Evolutionary conservation across 2,797 vertebrate species (phyloP).

Genomic region (Myiotriccus ornatus): DNA sequence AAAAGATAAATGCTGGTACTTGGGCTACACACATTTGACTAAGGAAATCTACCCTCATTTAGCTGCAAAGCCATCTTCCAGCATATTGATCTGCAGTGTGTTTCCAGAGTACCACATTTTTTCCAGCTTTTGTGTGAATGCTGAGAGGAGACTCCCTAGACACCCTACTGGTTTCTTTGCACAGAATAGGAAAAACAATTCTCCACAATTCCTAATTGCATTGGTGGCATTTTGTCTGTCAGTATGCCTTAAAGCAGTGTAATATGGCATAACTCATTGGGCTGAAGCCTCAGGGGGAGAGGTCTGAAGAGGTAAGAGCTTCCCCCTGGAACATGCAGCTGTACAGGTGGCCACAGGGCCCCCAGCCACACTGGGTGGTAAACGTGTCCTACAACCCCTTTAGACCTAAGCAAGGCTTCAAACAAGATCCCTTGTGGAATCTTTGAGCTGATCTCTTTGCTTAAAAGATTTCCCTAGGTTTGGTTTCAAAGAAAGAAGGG

Average conservation of each 20-base stretch:
- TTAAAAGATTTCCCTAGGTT: neutral
- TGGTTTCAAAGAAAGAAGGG: neutral
- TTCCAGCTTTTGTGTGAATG: neutral
- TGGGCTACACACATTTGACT: neutral
- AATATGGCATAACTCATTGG: neutral
- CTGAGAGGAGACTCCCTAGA: neutral
- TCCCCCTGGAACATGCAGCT: neutral
- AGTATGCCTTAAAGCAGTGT: neutral
- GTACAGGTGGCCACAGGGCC: neutral
- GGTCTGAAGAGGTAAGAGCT: neutral
- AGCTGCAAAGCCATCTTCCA: neutral
- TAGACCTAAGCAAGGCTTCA: neutral
- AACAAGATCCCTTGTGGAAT: neutral
- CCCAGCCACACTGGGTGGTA: neutral
- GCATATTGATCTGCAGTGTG: neutral
- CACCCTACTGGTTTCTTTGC: neutral
- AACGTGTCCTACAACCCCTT: neutral
- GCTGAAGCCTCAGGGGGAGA: neutral
- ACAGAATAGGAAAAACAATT: neutral
- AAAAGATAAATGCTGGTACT: neutral
- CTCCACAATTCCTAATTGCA: neutral
- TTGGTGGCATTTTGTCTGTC: neutral
- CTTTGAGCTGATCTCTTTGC: neutral
- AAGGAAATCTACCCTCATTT: neutral
- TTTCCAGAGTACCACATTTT: neutral